Evolutionary conservation across 2,797 vertebrate species (phyloP), one percentile per base, ranked within the genome.

Genomic region (Arremon brunneinucha): DNA sequence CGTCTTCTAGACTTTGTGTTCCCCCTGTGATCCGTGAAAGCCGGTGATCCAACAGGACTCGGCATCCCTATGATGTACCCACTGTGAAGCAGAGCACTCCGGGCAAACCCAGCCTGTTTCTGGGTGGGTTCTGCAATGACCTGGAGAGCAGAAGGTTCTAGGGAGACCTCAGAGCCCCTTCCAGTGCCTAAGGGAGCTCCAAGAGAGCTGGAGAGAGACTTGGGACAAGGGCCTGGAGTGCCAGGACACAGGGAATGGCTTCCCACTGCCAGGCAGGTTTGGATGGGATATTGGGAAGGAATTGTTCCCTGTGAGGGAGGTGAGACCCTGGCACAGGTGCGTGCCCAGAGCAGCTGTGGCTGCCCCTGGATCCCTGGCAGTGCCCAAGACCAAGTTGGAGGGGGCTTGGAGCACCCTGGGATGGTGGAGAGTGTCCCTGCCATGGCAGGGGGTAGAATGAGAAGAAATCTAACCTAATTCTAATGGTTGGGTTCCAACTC

Each of bases 331-430:
- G 49, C 49, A 56, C 63, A 69, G 47, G 8, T 43, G 27, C 8
- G 8, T 43, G 27, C 8, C 9, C 86, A 37, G 63, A 63, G 49
- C 0, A 56, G 56, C 64, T 57, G 79, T 5, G 71, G 35, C 30
- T 69, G 70, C 9, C 4, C 70, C 35, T 71, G 67, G 18, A n/a
- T 49, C n/a, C 56, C 49, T 83, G 78, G 8, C 0, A 63, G 32
- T 34, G 56, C 0, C 32, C 70, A 1, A 37, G 32, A 43, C 47
- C 55, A 62, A 63, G 16, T 0, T 21, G 55, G 34, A 47, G 0
- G 2, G 39, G 12, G 16, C 11, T 62, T 11, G 62, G 49, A 82
- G 32, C 19, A 21, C 0, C 30, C 12, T 16, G 77, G 41, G 10
- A 1, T 0, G 8, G 12, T 24, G 47, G 55, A 0, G 20, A 12